Evolutionary conservation across 2,113 vertebrate genomes (phyloP).

Genomic region (Psettodes erumei): DNA sequence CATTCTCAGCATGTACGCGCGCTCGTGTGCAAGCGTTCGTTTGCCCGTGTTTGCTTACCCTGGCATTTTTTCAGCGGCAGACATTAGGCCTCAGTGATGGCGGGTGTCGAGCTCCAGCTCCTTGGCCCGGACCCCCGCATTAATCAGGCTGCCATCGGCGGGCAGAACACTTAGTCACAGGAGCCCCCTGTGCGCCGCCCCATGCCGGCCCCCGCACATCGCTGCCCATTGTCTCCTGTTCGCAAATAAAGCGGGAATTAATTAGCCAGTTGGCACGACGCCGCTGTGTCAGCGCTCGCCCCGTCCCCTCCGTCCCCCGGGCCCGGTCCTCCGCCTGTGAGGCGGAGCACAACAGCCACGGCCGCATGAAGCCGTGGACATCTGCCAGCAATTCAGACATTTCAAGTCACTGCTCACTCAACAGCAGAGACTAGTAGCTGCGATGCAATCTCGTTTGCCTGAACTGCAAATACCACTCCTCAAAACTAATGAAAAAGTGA

Average conservation of each 20-base stretch:
- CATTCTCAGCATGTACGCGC: slow-evolving; percentile 54
- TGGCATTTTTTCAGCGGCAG: slow-evolving; percentile 71
- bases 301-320: slow-evolving; percentile 49
- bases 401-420: slow-evolving; percentile 57
- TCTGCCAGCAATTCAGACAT: slow-evolving; percentile 57
- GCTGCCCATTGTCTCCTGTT: slow-evolving; percentile 74
- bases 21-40: slow-evolving; percentile 48
- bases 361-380: slow-evolving; percentile 45
- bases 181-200: slow-evolving; percentile 72
- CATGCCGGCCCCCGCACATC: slow-evolving; percentile 61
- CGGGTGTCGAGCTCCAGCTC: slow-evolving; percentile 66
- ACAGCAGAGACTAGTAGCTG: slow-evolving; percentile 19
- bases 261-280: slow-evolving; percentile 75
- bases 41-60: slow-evolving; percentile 67
- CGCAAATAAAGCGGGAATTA: slow-evolving; percentile 78
- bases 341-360: slow-evolving; percentile 34
- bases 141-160: slow-evolving; percentile 78
- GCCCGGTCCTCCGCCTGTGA: slow-evolving; percentile 56
- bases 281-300: slow-evolving; percentile 54
- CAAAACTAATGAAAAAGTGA: background rate
- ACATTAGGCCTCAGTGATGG: slow-evolving; percentile 66
- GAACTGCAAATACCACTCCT: slow-evolving; percentile 10
- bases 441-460: slow-evolving; percentile 22
- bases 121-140: slow-evolving; percentile 76
- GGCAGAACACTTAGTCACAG: slow-evolving; percentile 70